phyloP scores from a whole-genome alignment of 2,888 invertebrate species.

The Athrips mouffetella region DNA sequence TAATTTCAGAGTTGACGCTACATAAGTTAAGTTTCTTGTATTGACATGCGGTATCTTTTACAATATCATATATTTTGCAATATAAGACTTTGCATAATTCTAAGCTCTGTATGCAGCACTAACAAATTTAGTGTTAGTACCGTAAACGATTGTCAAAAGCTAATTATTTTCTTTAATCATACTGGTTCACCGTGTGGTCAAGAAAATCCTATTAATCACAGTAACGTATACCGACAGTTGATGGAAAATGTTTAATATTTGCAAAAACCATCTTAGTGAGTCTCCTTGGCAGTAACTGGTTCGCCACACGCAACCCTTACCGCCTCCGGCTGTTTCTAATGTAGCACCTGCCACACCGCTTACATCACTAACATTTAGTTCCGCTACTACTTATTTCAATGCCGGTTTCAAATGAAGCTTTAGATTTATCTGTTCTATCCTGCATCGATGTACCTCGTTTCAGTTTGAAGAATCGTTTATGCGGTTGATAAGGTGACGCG shows the following conservation, averaged over 20 bases:
- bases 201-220: slow-evolving; percentile 37
- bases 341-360: slow-evolving; percentile 55
- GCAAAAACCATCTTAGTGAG: slow-evolving; percentile 58
- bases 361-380: slow-evolving; percentile 33
- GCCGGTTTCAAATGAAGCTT: slow-evolving; percentile 29
- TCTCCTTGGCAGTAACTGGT: slow-evolving; percentile 66
- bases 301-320: slow-evolving; percentile 66
- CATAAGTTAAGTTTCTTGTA: too few relatives aligned
- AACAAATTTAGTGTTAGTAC: too few relatives aligned
- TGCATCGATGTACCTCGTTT: slow-evolving; percentile 33
- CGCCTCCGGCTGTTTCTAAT: slow-evolving; percentile 59
- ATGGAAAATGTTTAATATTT: slow-evolving; percentile 64
- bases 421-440: slow-evolving; percentile 21
- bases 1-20: too few relatives aligned
- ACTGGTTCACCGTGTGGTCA: slow-evolving; percentile 25
- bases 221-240: slow-evolving; percentile 39
- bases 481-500: slow-evolving; percentile 48
- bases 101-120: too few relatives aligned
- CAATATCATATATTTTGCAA: too few relatives aligned
- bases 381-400: slow-evolving; percentile 45
- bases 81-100: too few relatives aligned
- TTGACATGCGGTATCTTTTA: too few relatives aligned
- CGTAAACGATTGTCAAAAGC: too few relatives aligned
- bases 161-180: not conserved
- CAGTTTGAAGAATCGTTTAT: slow-evolving; percentile 36